Base-by-base conservation (phyloP, 2,797 vertebrate genomes). In the Xiphophorus birchmanni region DNA sequence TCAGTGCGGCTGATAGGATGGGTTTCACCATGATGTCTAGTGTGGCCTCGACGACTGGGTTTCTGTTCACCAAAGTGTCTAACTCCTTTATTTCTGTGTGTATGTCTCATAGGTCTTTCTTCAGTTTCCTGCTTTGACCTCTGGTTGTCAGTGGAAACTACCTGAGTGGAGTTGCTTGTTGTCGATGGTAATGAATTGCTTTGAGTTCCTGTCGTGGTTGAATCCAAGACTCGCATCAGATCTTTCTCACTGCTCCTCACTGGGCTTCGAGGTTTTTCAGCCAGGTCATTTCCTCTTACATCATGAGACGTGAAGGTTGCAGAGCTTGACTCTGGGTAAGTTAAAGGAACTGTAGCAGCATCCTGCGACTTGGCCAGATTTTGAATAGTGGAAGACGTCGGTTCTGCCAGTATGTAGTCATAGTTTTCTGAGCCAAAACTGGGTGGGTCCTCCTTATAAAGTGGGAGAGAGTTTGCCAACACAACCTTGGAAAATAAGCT, bases 391-490 rank as follows among this genome's bases (percentile, higher is more conserved):
- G 91, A 89, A 76, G 86, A 89, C 13, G 86, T 91, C 0, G 88
- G 84, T 75, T 89, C 87, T 50, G 88, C 81, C 79, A 84, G 81
- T 0, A 90, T 86, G 56, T 96, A 87, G 85, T 96, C 88, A 42
- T 97, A 95, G 76, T 96, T 93, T 79, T 84, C 89, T 60, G 86
- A 92, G 85, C 92, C 95, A 89, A 5, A 85, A 73, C 79, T 87
- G 83, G 93, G 89, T 73, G 90, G 90, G 85, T 92, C 92, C 45
- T 84, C 78, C 82, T 94, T 95, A 83, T 93, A 94, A 84, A 94
- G 90, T 10, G 92, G 94, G 67, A 95, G 80, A 83, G 94, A 86
- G 83, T 91, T 88, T 82, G 74, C 78, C 37, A 76, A 75, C 77
- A 86, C 77, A 78, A 87, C 74, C 77, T 92, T 88, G 73, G 92